phyloP scores from a whole-genome alignment of 2,888 invertebrate species.

The Pogonocherus hispidulus region DNA sequence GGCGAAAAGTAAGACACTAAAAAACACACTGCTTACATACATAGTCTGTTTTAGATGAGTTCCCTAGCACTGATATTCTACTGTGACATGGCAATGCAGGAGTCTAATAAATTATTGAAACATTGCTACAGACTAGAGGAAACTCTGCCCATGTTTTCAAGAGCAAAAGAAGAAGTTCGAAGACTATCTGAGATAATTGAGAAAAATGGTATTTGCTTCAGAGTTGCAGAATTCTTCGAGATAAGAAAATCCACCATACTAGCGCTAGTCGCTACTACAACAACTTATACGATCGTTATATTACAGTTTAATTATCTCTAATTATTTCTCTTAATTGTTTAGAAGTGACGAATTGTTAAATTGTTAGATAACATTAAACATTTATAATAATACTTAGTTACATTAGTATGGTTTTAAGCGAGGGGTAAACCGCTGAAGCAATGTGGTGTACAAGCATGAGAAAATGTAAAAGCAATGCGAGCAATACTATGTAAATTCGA shows the following conservation, averaged over 20 bases:
- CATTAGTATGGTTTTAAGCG: no score
- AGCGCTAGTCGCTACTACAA: neutral
- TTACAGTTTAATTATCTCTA: slow-evolving; percentile 6
- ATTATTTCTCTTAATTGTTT: no score
- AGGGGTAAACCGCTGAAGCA: no score
- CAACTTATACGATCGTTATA: neutral
- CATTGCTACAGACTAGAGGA: neutral
- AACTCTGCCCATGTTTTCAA: neutral
- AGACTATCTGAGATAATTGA: neutral
- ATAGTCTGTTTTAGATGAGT: neutral
- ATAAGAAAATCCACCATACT: neutral
- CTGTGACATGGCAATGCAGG: neutral
- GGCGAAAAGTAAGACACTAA: no score
- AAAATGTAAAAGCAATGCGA: no score
- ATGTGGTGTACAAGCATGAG: no score
- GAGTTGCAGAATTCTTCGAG: slow-evolving; percentile 6
- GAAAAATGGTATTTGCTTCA: neutral
- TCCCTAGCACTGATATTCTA: neutral
- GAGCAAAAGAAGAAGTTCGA: neutral
- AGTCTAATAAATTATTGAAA: neutral
- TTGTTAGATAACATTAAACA: no score
- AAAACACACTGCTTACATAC: neutral
- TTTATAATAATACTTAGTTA: no score
- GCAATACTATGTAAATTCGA: no score
- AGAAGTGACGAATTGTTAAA: no score